Conservation (phyloP, 2,888 invertebrate genomes). For the Rhaphigaster nebulosa region DNA sequence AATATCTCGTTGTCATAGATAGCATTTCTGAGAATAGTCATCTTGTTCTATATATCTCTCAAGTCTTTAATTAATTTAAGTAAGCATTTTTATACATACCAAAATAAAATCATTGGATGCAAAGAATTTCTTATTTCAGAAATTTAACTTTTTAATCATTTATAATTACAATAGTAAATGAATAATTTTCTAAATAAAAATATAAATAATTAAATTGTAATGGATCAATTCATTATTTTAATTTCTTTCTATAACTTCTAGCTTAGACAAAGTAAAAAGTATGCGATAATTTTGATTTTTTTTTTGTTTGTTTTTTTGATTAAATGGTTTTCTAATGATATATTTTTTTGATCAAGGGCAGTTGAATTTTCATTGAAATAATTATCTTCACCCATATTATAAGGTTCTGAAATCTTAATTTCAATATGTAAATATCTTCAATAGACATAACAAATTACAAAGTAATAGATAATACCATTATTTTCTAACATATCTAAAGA, state of each 20-base stretch:
- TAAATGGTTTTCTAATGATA: background rate
- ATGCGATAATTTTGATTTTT: constrained; percentile 38
- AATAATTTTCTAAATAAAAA: background rate
- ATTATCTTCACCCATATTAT: constrained; percentile 12
- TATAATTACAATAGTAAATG: background rate
- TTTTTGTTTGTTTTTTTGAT: constrained; percentile 12
- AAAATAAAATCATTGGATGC: background rate
- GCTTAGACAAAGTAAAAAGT: background rate
- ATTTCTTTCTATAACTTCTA: background rate
- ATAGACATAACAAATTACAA: constrained; percentile 48
- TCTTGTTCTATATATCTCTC: constrained; percentile 5
- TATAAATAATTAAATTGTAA: background rate
- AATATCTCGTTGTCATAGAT: constrained; percentile 56
- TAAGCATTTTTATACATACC: background rate
- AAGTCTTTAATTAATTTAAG: background rate
- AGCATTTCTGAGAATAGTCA: constrained; percentile 6
- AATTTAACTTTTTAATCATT: background rate
- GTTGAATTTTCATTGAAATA: background rate
- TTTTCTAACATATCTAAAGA: constrained; percentile 52
- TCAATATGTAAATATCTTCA: constrained; percentile 26
- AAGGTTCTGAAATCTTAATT: constrained; percentile 34
- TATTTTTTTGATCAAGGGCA: constrained; percentile 33
- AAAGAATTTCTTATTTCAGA: background rate
- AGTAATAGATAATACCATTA: constrained; percentile 35
- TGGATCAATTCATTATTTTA: background rate